phyloP scores from a whole-genome alignment of 2,888 invertebrate genomes.

The Drosophila helvetica region DNA sequence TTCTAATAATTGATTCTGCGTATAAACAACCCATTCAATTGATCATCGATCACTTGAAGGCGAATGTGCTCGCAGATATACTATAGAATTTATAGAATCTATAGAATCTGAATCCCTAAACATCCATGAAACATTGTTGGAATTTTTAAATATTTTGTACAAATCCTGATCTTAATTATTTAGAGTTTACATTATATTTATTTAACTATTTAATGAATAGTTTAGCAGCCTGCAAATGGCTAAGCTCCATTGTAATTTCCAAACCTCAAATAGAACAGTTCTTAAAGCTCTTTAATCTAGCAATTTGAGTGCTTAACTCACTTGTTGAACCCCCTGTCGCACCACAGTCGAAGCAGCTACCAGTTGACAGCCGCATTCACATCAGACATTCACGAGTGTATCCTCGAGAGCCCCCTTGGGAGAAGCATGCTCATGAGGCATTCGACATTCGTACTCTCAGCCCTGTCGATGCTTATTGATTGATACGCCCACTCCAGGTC shows the following conservation, averaged over 20 bases:
- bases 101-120: background rate
- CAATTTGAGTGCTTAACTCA: background rate
- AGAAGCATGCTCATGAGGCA: conserved; percentile 17
- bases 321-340: background rate
- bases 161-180: too few species aligned
- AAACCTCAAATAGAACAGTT: too few species aligned
- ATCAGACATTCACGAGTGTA: conserved; percentile 9
- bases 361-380: background rate
- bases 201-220: too few species aligned
- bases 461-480: conserved; percentile 28
- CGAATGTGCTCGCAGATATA: background rate
- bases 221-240: too few species aligned
- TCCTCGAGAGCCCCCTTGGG: conserved; percentile 29
- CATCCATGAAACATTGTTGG: too few species aligned
- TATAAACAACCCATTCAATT: conserved; percentile 20
- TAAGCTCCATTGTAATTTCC: too few species aligned
- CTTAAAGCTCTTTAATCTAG: too few species aligned
- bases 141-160: background rate
- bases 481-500: conserved; percentile 5
- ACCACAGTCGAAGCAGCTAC: background rate
- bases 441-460: background rate
- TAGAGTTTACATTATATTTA: too few species aligned
- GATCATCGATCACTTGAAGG: conserved; percentile 8
- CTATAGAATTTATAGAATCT: too few species aligned
- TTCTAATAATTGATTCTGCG: conserved; percentile 10